A percentile compares a stretch with the other conserved stretches of the same genome.
Conservation (phyloP, 37 sponge, comb jelly and placozoan genomes). For the Crambe crambe region DNA sequence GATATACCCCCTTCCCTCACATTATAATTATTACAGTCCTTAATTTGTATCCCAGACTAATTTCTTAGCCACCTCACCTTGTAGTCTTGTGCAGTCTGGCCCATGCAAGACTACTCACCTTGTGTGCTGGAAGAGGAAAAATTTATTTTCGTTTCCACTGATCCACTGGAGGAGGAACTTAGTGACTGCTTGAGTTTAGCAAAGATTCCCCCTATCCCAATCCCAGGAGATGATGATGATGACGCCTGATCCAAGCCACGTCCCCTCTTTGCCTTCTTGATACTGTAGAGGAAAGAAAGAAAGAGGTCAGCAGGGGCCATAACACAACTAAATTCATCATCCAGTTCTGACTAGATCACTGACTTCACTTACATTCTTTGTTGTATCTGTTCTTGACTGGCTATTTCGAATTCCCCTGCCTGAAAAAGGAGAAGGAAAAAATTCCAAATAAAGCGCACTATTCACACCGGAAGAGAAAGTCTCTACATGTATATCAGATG, state of each 20-base stretch:
- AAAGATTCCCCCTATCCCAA: slow-evolving; percentile 9
- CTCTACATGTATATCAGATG: background rate
- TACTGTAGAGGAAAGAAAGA: background rate
- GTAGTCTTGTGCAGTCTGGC: no score
- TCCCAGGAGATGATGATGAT: background rate
- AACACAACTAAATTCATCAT: no score
- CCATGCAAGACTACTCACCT: no score
- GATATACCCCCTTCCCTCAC: no score
- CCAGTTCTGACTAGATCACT: background rate
- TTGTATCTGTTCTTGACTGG: slow-evolving; percentile 18
- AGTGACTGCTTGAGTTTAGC: background rate
- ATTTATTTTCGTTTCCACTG: no score
- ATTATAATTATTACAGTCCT: no score
- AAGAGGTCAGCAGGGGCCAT: no score
- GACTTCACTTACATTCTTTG: slow-evolving; percentile 38
- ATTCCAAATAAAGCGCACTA: slow-evolving; percentile 26
- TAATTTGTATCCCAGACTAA: no score
- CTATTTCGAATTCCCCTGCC: slow-evolving; percentile 44
- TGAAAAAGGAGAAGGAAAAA: background rate
- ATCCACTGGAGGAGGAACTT: background rate
- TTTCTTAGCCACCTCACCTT: no score
- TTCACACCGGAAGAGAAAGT: background rate
- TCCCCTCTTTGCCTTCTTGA: slow-evolving; percentile 14
- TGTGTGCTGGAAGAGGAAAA: no score
- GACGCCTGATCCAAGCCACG: background rate